phyloP scores from a whole-genome alignment of 1,140 invertebrate species.

The Augochlora pura region DNA sequence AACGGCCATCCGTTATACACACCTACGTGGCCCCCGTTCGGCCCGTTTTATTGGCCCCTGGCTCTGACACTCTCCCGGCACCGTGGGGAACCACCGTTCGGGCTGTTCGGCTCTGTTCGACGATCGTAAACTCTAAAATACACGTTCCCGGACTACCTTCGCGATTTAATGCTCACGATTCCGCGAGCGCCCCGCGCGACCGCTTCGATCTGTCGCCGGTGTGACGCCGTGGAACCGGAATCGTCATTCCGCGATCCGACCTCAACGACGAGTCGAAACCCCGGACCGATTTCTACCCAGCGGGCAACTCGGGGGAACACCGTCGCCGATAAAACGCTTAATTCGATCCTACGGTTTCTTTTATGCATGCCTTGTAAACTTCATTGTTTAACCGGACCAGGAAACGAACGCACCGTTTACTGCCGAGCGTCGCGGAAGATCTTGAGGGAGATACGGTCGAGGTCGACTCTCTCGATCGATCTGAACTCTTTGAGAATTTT shows the following conservation, averaged over 20 bases:
- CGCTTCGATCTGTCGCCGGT: slow-evolving; percentile 35
- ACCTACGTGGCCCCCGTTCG: slow-evolving; percentile 33
- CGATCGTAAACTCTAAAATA: slow-evolving; percentile 60
- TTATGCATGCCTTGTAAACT: too few species aligned
- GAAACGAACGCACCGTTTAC: too few species aligned
- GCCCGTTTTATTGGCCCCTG: slow-evolving; percentile 51
- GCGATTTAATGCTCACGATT: slow-evolving; percentile 35
- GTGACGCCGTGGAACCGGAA: neutral
- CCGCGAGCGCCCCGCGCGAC: slow-evolving; percentile 24
- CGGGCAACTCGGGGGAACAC: neutral
- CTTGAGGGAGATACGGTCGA: too few species aligned
- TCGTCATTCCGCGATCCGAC: neutral
- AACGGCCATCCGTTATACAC: slow-evolving; percentile 55
- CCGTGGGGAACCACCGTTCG: slow-evolving; percentile 48
- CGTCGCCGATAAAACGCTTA: too few species aligned
- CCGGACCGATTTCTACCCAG: neutral
- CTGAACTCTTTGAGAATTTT: too few species aligned
- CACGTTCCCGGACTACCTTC: slow-evolving; percentile 34
- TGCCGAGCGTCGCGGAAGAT: too few species aligned
- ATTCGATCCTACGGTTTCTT: too few species aligned
- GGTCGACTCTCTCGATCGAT: too few species aligned
- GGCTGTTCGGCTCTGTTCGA: slow-evolving; percentile 9
- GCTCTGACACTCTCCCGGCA: slow-evolving; percentile 27
- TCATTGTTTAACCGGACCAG: too few species aligned
- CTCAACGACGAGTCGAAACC: neutral